These are phyloP conservation scores for Puffinus mauretanicus DNA, from an alignment of 2,113 vertebrate genomes.

Conservation along the genomic window DNA sequence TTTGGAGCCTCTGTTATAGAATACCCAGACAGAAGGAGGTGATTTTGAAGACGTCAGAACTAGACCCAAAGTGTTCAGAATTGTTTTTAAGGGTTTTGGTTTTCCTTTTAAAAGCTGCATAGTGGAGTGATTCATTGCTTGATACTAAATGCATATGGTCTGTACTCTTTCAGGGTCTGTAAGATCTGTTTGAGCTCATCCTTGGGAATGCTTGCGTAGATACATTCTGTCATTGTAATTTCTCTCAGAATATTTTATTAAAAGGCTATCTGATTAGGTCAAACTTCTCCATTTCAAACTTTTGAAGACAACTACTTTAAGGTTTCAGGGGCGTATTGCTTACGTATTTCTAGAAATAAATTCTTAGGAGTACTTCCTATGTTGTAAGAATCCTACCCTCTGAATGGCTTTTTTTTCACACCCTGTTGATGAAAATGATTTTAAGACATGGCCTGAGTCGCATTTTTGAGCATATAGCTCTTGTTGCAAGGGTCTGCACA, in stretches of 20 bases:
- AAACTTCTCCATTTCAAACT: neutral
- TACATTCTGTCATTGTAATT: neutral
- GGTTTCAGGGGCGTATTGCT: neutral
- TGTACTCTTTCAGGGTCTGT: neutral
- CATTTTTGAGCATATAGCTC: neutral
- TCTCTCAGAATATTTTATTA: neutral
- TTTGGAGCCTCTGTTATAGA: accelerated
- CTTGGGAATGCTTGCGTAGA: neutral
- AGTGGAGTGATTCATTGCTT: neutral
- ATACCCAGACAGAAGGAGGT: accelerated
- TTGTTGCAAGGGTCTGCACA: neutral
- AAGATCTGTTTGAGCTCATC: neutral
- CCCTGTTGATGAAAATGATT: neutral
- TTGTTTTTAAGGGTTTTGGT: accelerated
- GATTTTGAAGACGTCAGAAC: neutral
- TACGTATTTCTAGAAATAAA: neutral
- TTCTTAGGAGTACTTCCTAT: neutral
- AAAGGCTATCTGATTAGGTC: neutral
- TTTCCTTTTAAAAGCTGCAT: neutral
- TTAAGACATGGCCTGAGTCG: neutral
- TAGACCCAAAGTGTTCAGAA: neutral
- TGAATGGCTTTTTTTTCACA: neutral
- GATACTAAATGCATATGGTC: accelerated
- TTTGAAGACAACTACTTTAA: neutral
- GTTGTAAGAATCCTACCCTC: neutral